Percentiles rank a stretch among this genome's conserved stretches.
phyloP scores from a whole-genome alignment of 92 coral and sea anemone genomes.

The Metridium senile region DNA sequence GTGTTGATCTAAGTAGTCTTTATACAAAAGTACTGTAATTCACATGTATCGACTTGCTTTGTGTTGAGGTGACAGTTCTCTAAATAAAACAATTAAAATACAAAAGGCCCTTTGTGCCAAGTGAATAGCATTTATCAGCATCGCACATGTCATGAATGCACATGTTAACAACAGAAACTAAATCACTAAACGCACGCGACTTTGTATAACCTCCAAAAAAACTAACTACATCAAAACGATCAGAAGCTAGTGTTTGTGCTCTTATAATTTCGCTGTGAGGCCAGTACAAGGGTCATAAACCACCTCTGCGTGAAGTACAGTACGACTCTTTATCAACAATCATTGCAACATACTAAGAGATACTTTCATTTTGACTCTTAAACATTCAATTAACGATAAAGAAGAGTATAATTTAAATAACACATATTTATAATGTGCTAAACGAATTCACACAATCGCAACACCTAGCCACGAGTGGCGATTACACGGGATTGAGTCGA shows the following conservation, averaged over 20 bases:
- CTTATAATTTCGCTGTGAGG: background rate
- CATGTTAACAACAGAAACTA: slow-evolving; percentile 94
- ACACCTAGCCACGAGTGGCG: slow-evolving; percentile 10
- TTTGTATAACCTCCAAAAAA: background rate
- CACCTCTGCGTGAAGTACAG: background rate
- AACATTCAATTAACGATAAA: background rate
- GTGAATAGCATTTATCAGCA: slow-evolving; percentile 89
- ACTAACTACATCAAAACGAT: background rate
- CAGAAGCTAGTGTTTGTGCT: background rate
- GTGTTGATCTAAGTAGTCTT: slow-evolving; percentile 54
- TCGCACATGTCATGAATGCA: slow-evolving; percentile 93
- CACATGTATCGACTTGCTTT: slow-evolving; percentile 86
- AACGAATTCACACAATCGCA: background rate
- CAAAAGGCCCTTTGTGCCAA: slow-evolving; percentile 78
- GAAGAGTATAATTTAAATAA: background rate
- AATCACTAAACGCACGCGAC: slow-evolving; percentile 57
- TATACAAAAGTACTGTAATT: slow-evolving; percentile 90
- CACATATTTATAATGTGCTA: background rate
- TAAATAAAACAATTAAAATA: slow-evolving; percentile 91
- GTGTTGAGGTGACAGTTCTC: slow-evolving; percentile 77
- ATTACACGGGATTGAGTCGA: background rate
- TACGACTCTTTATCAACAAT: background rate
- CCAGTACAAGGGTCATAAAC: background rate
- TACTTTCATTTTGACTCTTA: background rate
- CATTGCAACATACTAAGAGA: background rate